Conservation (phyloP, 2,113 vertebrate genomes). For the Phyllopteryx taeniolatus region DNA sequence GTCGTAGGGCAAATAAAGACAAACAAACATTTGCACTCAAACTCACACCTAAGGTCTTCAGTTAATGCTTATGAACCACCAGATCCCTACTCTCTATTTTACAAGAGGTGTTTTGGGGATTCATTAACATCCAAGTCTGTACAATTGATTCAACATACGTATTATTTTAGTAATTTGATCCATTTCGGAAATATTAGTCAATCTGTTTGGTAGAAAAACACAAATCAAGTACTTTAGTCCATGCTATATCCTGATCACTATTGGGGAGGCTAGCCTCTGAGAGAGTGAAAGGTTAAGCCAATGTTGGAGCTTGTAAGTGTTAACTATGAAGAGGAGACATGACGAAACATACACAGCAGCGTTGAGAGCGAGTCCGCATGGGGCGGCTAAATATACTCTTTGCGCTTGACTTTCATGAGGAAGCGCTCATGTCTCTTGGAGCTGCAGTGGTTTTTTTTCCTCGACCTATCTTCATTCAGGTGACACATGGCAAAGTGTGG, state of each 20-base stretch:
- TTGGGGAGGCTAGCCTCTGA: background rate
- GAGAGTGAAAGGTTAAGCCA: background rate
- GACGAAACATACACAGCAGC: slow-evolving; percentile 2
- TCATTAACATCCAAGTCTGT: background rate
- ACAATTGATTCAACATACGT: background rate
- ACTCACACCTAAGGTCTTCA: too few relatives aligned
- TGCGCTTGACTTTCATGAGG: slow-evolving; percentile 37
- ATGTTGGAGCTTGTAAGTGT: slow-evolving; percentile 21
- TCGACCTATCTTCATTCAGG: background rate
- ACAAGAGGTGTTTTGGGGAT: background rate
- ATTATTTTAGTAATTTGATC: too few relatives aligned
- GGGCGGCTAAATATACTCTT: slow-evolving; percentile 78
- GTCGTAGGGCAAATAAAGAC: too few relatives aligned
- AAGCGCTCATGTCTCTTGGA: slow-evolving; percentile 27
- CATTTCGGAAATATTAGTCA: background rate
- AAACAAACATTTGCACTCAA: background rate
- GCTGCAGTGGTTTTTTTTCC: slow-evolving; percentile 5
- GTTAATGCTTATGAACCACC: background rate
- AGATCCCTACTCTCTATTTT: background rate
- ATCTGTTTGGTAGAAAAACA: background rate
- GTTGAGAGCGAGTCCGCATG: slow-evolving; percentile 8
- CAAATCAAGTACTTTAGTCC: background rate
- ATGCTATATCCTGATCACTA: background rate
- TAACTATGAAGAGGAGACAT: slow-evolving; percentile 14
- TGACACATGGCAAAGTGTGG: slow-evolving; percentile 70